Percentiles rank a stretch among this genome's conserved stretches.
phyloP scores from a whole-genome alignment of 1,140 invertebrate species.

The Rhagoletis zephyria region DNA sequence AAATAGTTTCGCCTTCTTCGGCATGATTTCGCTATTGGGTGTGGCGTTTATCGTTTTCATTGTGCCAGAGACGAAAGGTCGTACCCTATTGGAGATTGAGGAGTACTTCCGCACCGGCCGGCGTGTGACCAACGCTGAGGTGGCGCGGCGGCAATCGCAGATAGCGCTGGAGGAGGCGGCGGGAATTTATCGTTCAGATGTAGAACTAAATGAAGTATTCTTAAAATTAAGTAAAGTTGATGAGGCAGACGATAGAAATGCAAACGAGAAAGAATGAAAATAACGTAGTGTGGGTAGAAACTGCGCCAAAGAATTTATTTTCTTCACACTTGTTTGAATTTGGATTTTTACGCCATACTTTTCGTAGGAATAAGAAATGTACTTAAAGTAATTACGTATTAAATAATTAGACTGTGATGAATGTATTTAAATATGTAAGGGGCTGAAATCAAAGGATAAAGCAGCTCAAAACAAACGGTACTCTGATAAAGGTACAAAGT shows the following conservation, averaged over 20 bases:
- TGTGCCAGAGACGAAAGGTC: slow-evolving; percentile 88
- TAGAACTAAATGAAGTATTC: slow-evolving; percentile 12
- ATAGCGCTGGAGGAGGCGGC: background rate
- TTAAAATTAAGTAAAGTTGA: background rate
- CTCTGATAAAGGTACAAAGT: no score
- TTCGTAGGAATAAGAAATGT: background rate
- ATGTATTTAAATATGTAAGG: no score
- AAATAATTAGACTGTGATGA: background rate
- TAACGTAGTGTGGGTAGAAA: no score
- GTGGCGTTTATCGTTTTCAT: slow-evolving; percentile 80
- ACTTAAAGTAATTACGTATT: background rate
- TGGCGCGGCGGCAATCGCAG: background rate
- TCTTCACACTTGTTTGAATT: no score
- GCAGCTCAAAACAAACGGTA: no score
- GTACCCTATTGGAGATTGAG: slow-evolving; percentile 83
- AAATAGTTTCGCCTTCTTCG: slow-evolving; percentile 84
- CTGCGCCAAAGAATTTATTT: no score
- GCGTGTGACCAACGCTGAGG: slow-evolving; percentile 40
- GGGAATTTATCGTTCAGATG: background rate
- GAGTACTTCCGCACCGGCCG: slow-evolving; percentile 75
- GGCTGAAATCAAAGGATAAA: no score
- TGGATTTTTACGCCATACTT: background rate
- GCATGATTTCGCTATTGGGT: slow-evolving; percentile 79
- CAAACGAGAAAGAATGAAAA: background rate
- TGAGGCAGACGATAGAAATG: background rate